These are phyloP conservation scores for Heliconius melpomene DNA, from an alignment of 1,140 invertebrate species.

Conservation along the genomic window DNA sequence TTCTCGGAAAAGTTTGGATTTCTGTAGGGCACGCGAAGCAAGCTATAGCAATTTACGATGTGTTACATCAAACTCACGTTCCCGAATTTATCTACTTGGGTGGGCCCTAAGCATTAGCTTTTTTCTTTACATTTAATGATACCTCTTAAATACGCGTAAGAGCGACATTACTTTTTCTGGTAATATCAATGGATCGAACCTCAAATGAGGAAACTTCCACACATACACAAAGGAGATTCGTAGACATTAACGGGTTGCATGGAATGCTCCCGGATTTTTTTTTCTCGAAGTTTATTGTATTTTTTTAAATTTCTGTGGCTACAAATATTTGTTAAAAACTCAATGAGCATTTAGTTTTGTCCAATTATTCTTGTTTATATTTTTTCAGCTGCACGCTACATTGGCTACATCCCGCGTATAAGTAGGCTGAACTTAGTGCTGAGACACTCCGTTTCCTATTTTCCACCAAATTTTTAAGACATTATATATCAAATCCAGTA, in stretches of 20 bases:
- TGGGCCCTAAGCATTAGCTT: slow-evolving; percentile 69
- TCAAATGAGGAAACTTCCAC: slow-evolving; percentile 18
- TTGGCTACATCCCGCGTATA: too few relatives aligned
- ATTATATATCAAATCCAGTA: too few relatives aligned
- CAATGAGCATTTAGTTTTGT: too few relatives aligned
- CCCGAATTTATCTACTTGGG: slow-evolving; percentile 67
- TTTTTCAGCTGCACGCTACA: too few relatives aligned
- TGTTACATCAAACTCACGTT: slow-evolving; percentile 69
- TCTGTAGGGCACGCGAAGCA: slow-evolving; percentile 52
- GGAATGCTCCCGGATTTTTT: background rate
- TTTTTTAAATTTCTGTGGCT: background rate
- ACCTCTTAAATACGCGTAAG: slow-evolving; percentile 43
- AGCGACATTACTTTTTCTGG: slow-evolving; percentile 30
- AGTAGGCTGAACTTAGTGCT: too few relatives aligned
- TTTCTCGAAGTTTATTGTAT: background rate
- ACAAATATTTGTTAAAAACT: too few relatives aligned
- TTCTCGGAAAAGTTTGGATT: slow-evolving; percentile 63
- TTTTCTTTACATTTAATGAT: slow-evolving; percentile 68
- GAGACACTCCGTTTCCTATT: too few relatives aligned
- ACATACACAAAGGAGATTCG: background rate
- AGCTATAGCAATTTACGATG: slow-evolving; percentile 69
- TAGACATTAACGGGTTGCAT: background rate
- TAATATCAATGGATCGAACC: slow-evolving; percentile 27
- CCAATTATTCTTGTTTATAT: too few relatives aligned
- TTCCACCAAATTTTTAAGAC: too few relatives aligned